Percentiles rank a stretch among this genome's conserved stretches.
Conservation (phyloP, 2,888 invertebrate species). For the Limenitis camilla region DNA sequence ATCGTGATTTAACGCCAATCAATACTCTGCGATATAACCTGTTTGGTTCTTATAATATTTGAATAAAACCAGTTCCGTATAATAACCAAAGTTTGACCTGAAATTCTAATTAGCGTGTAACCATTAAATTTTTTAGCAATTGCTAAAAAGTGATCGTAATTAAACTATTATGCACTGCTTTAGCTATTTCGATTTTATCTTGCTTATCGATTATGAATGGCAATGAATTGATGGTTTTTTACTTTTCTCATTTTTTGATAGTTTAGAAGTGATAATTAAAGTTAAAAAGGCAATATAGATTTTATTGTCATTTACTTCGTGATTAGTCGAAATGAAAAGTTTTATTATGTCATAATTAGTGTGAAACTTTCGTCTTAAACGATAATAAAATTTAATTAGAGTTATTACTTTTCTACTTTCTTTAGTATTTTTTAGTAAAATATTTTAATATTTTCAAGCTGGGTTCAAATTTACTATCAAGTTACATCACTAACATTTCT, state of each 20-base stretch:
- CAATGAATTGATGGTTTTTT: neutral
- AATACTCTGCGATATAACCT: constrained; percentile 24
- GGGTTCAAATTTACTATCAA: too few relatives aligned
- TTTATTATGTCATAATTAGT: neutral
- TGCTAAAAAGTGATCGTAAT: neutral
- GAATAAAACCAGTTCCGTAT: constrained; percentile 14
- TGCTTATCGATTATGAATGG: neutral
- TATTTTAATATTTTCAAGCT: too few relatives aligned
- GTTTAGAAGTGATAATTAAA: too few relatives aligned
- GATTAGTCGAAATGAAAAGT: neutral
- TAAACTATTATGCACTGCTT: neutral
- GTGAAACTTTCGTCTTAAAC: neutral
- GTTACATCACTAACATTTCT: too few relatives aligned
- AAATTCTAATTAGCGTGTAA: constrained; percentile 8
- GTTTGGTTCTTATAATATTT: constrained; percentile 4
- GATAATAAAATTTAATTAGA: too few relatives aligned
- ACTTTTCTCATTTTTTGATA: neutral
- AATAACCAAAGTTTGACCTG: constrained; percentile 12
- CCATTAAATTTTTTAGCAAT: neutral
- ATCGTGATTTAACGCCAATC: constrained; percentile 44
- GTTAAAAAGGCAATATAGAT: too few relatives aligned
- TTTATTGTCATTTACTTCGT: neutral
- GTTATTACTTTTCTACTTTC: too few relatives aligned
- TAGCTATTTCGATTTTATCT: neutral
- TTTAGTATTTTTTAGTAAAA: too few relatives aligned